These are phyloP conservation scores for Zapus hudsonius DNA, from an alignment of 2,113 vertebrate species.

Conservation along the genomic window DNA sequence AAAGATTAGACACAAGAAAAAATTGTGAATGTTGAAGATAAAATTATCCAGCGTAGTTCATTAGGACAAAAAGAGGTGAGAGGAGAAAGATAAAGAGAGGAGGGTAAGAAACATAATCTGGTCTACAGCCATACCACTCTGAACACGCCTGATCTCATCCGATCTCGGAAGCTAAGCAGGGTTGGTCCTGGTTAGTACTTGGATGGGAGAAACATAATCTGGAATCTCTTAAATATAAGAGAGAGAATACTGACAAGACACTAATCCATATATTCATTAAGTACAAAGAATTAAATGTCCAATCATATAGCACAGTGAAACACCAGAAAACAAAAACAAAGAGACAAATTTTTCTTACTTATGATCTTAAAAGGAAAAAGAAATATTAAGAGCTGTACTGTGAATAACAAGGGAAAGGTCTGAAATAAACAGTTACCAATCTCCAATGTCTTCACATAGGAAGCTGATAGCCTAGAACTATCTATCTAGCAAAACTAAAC, in stretches of 20 bases:
- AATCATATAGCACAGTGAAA: neutral
- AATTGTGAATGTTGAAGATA: neutral
- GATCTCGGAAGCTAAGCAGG: too few relatives aligned
- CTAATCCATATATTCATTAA: neutral
- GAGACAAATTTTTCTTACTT: neutral
- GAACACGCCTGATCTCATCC: too few relatives aligned
- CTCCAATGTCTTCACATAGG: neutral
- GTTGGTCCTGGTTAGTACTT: too few relatives aligned
- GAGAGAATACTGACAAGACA: slow-evolving; percentile 11
- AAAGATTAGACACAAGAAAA: neutral
- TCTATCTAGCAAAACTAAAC: neutral
- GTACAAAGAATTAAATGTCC: neutral
- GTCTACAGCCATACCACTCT: neutral
- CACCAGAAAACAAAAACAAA: slow-evolving; percentile 35
- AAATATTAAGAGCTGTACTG: neutral
- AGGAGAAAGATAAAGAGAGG: neutral
- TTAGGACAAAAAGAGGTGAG: neutral
- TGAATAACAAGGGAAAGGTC: neutral
- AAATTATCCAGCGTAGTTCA: neutral
- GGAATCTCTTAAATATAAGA: neutral
- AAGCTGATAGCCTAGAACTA: neutral
- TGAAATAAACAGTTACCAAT: slow-evolving; percentile 24
- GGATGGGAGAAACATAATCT: neutral
- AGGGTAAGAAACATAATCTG: neutral
- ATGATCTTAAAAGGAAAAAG: neutral